Evolutionary conservation across 2,888 invertebrate species (phyloP), one percentile per base, ranked within the genome.

Genomic region (Ommatoiulus sabulosus): DNA sequence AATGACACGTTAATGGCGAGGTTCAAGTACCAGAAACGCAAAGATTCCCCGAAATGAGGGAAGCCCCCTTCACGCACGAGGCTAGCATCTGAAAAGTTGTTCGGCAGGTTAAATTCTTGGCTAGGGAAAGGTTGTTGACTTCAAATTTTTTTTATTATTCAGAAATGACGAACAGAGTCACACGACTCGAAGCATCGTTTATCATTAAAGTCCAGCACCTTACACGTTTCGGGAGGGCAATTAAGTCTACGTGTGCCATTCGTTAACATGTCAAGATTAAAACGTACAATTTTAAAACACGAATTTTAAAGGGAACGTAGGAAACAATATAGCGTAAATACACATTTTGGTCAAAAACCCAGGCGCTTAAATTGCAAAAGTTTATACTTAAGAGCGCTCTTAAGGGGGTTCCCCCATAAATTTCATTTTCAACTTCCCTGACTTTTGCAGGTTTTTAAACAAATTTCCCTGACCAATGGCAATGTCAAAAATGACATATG

Each of bases 61-160:
- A 63, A 63, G 63, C 63, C 63, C 63, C 63, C 57, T 63, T 63
- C 63, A 15, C 6, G 63, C 63, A 63, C 63, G 63, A 63, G 63
- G 63, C 20, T 63, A 8, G 63, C 63, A 57, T 57, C 12, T 57
- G 3, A 57, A 57, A 57, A 57, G 63, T 8, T 20, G 63, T 63
- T n/a, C 20, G 20, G 63, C 63, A 20, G 63, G 63, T 63, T 63
- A 63, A n/a, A 63, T 63, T 63, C 63, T 63, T 63, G 63, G 20
- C n/a, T 63, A 6, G 20, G 6, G 12, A 10, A 63, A 63, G 63
- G 63, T 63, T 63, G 63, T 63, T 63, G 63, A 63, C 63, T 63
- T 63, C 63, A 20, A 17, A 5, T 57, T 57, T 57, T 63, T 63
- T 63, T 63, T 63, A 5, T 7, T 46, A 48, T 10, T 0, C 63